Base-by-base conservation (phyloP, 2,113 vertebrate genomes). In the Clarias magur region DNA sequence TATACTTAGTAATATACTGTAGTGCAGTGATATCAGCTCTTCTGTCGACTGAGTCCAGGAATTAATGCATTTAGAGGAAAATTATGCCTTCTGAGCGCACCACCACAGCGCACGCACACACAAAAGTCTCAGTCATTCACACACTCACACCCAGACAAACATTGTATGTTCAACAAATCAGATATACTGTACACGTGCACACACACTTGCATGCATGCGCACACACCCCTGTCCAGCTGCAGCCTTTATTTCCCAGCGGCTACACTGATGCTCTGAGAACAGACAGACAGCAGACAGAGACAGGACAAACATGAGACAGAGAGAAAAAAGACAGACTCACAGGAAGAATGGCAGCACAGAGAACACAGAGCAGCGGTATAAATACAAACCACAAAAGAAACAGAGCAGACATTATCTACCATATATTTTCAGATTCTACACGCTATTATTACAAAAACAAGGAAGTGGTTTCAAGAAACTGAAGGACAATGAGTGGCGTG, bases 241-340 rank as follows among this genome's bases (percentile, higher is more conserved):
- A 85, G 65, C 21, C 19, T 63, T 82, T 82, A 62, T 75, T 82
- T 72, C 87, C 83, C 76, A 59, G 56, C n/a, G 57, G 23, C 67
- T 82, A 54, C n/a, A 23, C 38, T 76, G 38, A 81, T 57, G 65
- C 25, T 57, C 42, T 19, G 65, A 65, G 53, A 76, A 78, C 75
- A 59, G 30, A 67, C 34, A 63, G 21, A 67, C 54, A 63, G 21
- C 54, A 85, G 56, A 80, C 17, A 56, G 63, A 10, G 30, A 59
- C 19, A 72, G 57, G 76, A 53, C 81, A 53, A 34, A 48, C 17
- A 27, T 12, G 59, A 80, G 23, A 80, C 10, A 68, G 17, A 70
- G 5, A 57, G 13, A 63, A 56, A 30, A 12, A 42, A n/a, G 34
- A n/a, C 48, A 85, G 15, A 34, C 15, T 34, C n/a, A 63, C 38